A percentile compares a stretch with the other conserved stretches of the same genome.
These are phyloP conservation scores for Drosophila takahashii DNA, from an alignment of 1,140 invertebrate genomes.

Conservation along the genomic window DNA sequence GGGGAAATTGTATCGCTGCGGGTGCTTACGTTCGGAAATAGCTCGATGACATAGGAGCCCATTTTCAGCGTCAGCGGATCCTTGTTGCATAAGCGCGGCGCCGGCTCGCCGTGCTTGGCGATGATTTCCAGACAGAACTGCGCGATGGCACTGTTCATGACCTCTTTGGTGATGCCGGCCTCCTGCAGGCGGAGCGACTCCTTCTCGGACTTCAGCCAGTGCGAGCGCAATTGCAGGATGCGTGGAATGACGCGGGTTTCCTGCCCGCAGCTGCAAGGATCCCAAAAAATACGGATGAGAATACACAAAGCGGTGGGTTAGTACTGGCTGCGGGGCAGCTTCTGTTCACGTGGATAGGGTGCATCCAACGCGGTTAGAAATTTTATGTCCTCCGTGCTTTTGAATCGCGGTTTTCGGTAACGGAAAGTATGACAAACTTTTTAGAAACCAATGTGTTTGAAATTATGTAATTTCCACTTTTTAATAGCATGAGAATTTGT, in stretches of 20 bases:
- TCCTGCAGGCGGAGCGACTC: conserved; percentile 95
- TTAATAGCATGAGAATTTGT: no score
- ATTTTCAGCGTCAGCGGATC: conserved; percentile 99
- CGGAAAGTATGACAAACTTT: neutral
- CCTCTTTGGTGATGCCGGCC: conserved; percentile 96
- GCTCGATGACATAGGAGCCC: conserved; percentile 92
- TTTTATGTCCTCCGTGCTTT: no score
- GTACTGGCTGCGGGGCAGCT: conserved; percentile 25
- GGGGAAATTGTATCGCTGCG: conserved; percentile 5
- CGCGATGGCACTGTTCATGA: conserved; percentile 96
- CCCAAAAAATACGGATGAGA: conserved; percentile 51
- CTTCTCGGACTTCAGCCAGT: conserved; percentile 97
- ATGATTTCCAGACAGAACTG: conserved; percentile 99
- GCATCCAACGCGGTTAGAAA: neutral
- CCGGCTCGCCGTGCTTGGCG: conserved; percentile 97
- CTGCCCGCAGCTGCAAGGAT: conserved; percentile 93
- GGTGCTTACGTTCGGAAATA: conserved; percentile 89
- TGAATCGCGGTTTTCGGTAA: neutral
- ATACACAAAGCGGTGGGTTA: neutral
- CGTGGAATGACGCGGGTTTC: conserved; percentile 98
- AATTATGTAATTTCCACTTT: no score
- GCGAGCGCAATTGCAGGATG: conserved; percentile 95
- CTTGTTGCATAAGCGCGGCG: conserved; percentile 97
- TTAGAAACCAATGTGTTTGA: no score
- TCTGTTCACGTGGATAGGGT: conserved; percentile 1